phyloP scores from a whole-genome alignment of 2,888 invertebrate species.

The Heterodera filipjevi region DNA sequence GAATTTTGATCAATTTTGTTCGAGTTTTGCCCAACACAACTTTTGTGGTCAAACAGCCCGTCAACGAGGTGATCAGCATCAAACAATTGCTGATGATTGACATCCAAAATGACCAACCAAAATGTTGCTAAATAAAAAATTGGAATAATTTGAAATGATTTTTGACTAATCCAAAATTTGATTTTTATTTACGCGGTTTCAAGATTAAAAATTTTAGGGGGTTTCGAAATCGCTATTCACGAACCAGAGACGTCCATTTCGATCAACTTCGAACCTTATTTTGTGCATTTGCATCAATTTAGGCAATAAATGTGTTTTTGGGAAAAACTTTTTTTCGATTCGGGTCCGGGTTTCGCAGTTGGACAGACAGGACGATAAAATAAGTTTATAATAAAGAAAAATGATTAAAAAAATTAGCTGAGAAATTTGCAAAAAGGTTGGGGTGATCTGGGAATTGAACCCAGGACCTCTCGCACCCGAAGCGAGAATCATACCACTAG shows the following conservation, averaged over 20 bases:
- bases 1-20: slow-evolving; percentile 60
- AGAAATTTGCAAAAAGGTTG: background rate
- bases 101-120: slow-evolving; percentile 63
- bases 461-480: slow-evolving; percentile 65
- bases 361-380: too few species aligned
- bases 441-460: slow-evolving; percentile 21
- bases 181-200: too few species aligned
- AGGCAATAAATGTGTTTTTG: too few species aligned
- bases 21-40: slow-evolving; percentile 47
- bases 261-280: too few species aligned
- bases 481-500: slow-evolving; percentile 63
- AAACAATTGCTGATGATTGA: slow-evolving; percentile 54
- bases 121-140: slow-evolving; percentile 48
- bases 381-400: background rate
- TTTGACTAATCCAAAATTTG: too few species aligned
- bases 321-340: too few species aligned
- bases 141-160: background rate
- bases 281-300: too few species aligned
- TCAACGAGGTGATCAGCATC: slow-evolving; percentile 51
- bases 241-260: too few species aligned
- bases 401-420: background rate
- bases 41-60: slow-evolving; percentile 60
- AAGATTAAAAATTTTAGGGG: too few species aligned
- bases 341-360: too few species aligned
- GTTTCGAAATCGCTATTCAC: too few species aligned